Evolutionary conservation across 1,140 invertebrate species (phyloP), one percentile per base, ranked within the genome.

Genomic region (Belonocnema kinseyi): DNA sequence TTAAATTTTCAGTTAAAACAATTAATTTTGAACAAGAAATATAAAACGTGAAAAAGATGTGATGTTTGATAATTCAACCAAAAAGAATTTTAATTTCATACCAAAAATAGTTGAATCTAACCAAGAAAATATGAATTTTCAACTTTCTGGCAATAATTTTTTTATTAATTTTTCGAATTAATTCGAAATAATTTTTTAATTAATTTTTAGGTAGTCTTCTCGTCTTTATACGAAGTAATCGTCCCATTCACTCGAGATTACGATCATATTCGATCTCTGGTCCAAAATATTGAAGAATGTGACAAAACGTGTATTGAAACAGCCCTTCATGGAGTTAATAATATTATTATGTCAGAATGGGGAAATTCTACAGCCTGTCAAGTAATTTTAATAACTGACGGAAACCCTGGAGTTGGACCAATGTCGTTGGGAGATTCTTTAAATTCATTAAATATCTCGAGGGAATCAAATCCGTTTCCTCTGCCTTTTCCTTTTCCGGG

Each of bases 211-310:
- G 92, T 95, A 74, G 92, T 95, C 0, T 98, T 96, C 88, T 97
- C 96, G 5, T 96, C 96, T 13, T 85, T 94, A 1, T 96, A 94
- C 88, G 96, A 98, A 93, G 93, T 97, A 71, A 88, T 95, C 52
- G 95, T 94, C 52, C 93, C 95, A 21, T 98, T 98, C 85, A 98
- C 97, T 0, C 91, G 97, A 84, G 97, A 98, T 85, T 97, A 96
- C 91, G 96, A 96, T 76, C 89, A 89, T 8, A 95, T 98, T 74
- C 94, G 95, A 86, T 89, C 91, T 21, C 95, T 96, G 85, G 86
- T 98, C 12, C 93, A 93, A 79, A 93, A 93, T 75, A 91, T 97
- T 11, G 95, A 97, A 83, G 95, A 96, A 86, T 95, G 94, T 89
- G 97, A 97, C 82, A 96, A 96, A 89, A 97, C 97, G 7, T 96